Evolutionary conservation across 2,888 invertebrate species (phyloP), one percentile per base, ranked within the genome.

Genomic region (Platycnemis pennipes): DNA sequence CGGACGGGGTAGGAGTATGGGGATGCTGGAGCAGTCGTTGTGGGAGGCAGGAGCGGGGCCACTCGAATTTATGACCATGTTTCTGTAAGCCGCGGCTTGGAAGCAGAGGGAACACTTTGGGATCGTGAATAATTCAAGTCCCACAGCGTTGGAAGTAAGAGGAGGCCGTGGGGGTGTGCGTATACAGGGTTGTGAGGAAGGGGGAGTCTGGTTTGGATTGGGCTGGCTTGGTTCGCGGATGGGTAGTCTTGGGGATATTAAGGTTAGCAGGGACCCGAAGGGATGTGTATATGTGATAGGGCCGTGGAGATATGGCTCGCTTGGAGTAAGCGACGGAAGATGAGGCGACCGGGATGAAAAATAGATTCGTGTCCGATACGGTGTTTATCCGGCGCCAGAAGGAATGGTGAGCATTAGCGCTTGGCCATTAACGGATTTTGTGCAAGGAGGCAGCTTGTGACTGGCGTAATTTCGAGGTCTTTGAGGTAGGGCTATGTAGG

Each of bases 11-110:
- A 44, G 44, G 45, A 45, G n/a, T n/a, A n/a, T 1, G 87, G 16
- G 87, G 45, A 37, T 13, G 31, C 7, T 69, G 31, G 19, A 37
- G 1, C 11, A 77, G 77, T 77, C 26, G 77, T 13, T 77, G 37
- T 4, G 69, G 31, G 87, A 26, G 42, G 26, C 3, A 26, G 53
- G 37, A 53, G 89, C 22, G 89, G n/a, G 53, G 26, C 89, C 42
- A 42, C 42, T 91, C 45, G 91, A 91, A 91, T 91, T 91, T 91
- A 91, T 91, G 91, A 69, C 91, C 63, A 69, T 91, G 91, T 91
- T 91, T 91, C 91, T 91, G 44, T 69, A 91, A 63, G 91, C 91
- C 91, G 63, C 91, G 91, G 91, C 91, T 91, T 63, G 44, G 69
- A 91, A 53, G 91, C 91, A 44, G 91, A n/a, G 13, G 16, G 91